Base-by-base conservation (phyloP, 2,113 vertebrate genomes). In the Tragelaphus buxtoni region DNA sequence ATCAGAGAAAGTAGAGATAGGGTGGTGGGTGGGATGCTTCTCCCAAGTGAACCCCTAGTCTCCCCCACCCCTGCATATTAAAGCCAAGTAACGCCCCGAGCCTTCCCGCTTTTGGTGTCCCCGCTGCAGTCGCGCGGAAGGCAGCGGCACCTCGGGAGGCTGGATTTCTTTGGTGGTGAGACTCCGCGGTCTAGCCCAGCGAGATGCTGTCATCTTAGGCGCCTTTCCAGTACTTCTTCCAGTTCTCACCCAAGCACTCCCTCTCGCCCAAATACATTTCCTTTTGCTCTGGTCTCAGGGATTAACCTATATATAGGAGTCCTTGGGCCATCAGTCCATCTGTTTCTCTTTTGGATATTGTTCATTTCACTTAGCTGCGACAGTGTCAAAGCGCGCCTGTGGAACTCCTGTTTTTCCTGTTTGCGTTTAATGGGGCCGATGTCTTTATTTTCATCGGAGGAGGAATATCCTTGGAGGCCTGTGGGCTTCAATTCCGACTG, bases 401-500 rank as follows among this genome's bases (percentile, higher is more conserved):
- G 47, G 42, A 93, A 55, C 55, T 53, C 60, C 88, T 51, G 45
- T 69, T 53, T 47, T 97, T 96, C 49, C n/a, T 39, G 92, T 97
- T 97, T 81, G 74, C 49, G 98, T 98, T 97, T 89, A 88, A 94
- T 85, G 74, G 90, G 87, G 26, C 96, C 81, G 97, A 90, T 95
- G 97, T 96, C 97, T 98, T 97, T 96, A 95, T 98, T 98, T 98
- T 98, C 88, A 82, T 90, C 53, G 32, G 97, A 97, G 96, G 53
- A 91, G 53, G 35, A 91, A 76, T 95, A 93, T 96, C 90, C 91
- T 96, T 95, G 93, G 94, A 96, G 97, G 98, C 97, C 84, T 51
- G 94, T 81, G 97, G 96, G 72, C 97, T 98, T 55, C 91, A 82
- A 88, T 98, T 95, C 79, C 86, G 9, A 77, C 39, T 69, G 39